Base-by-base conservation (phyloP, 2,888 invertebrate species). In the Halictus quadricinctus region DNA sequence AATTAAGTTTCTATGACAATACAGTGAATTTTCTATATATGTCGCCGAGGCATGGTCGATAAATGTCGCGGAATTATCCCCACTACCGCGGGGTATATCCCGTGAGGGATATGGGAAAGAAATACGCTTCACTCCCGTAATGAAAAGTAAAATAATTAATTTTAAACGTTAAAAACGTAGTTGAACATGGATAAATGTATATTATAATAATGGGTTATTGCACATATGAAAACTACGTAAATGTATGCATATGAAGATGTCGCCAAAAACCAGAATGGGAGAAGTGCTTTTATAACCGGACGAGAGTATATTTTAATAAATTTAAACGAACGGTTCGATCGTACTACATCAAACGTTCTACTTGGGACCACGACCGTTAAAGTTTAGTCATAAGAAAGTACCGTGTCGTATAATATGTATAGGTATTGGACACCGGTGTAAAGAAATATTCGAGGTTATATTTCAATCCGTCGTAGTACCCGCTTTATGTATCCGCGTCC, bases 381-480 rank as follows among this genome's bases (percentile, higher is more conserved):
- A 76, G 85, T 85, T 90, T 90, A 88, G 88, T 90, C 90, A 84
- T 82, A 80, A 88, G 85, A 80, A 72, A 84, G 88, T 86, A 80
- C 76, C 77, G 78, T 78, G 69, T 76, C 79, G 80, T 81, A 76
- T 78, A 80, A 72, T 60, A 75, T 54, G 80, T 84, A 76, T 60
- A 72, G 58, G 72, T 77, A 81, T 83, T 78, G 87, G 83, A 81
- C 81, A 83, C 25, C 41, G 81, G 64, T 72, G 90, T 88, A 90
- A 87, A 86, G 87, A 88, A 89, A 90, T 90, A 90, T 90, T 84
- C 82, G 25, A 79, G 74, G 87, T 87, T 89, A 90, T 89, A 90
- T 90, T 90, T 90, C 90, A 90, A 90, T 90, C 90, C 85, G 79
- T 54, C 88, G 77, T 77, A 87, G 89, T 85, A 84, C 74, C 81